Conservation (phyloP, 2,888 invertebrate species). For the Dimorphilus gyrociliatus region DNA sequence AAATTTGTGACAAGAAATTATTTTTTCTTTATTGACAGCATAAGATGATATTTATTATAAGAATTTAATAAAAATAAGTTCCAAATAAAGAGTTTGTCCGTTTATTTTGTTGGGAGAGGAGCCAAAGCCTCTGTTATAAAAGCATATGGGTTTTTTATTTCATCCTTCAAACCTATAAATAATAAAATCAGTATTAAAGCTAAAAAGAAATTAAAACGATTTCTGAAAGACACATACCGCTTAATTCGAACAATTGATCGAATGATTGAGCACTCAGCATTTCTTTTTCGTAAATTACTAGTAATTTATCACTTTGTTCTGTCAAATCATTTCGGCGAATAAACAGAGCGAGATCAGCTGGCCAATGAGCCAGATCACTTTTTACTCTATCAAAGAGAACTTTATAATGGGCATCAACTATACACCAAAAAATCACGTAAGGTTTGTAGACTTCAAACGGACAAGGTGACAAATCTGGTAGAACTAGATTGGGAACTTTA, state of each 20-base stretch:
- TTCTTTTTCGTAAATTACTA: slow-evolving; percentile 68
- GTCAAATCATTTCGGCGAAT: slow-evolving; percentile 83
- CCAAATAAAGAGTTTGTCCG: no score
- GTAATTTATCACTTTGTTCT: slow-evolving; percentile 67
- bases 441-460: slow-evolving; percentile 67
- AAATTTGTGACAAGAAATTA: no score
- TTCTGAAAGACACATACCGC: neutral
- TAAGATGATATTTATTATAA: no score
- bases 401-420: slow-evolving; percentile 66
- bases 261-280: slow-evolving; percentile 74
- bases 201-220: neutral
- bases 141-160: slow-evolving; percentile 50
- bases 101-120: no score
- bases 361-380: slow-evolving; percentile 47
- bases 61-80: no score
- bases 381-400: no score
- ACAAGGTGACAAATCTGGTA: no score
- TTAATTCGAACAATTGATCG: slow-evolving; percentile 17
- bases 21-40: no score
- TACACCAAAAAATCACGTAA: slow-evolving; percentile 63
- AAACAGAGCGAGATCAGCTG: slow-evolving; percentile 70
- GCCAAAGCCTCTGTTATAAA: slow-evolving; percentile 44
- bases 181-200: neutral
- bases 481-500: no score
- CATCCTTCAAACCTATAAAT: slow-evolving; percentile 39